Conservation (phyloP, 2,113 vertebrate genomes). For the Notiomystis cincta region DNA sequence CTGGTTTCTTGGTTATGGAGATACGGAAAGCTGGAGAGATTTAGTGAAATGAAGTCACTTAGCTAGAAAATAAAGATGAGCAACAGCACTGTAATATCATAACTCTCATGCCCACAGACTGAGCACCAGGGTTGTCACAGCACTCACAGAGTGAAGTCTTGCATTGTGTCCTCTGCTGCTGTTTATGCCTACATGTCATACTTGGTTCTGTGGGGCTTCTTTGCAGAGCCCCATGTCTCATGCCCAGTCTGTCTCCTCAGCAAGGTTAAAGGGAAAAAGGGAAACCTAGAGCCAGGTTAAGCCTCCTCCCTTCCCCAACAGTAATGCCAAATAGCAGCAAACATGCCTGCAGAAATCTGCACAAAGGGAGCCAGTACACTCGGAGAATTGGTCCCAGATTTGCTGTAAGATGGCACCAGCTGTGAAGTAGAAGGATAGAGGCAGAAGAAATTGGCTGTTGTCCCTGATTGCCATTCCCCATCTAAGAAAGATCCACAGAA, state of each 20-base stretch:
- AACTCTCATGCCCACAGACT: background rate
- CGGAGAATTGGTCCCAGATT: background rate
- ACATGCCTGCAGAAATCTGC: background rate
- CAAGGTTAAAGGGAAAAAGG: background rate
- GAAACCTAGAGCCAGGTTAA: background rate
- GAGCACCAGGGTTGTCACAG: background rate
- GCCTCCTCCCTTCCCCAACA: background rate
- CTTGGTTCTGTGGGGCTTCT: background rate
- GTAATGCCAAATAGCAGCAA: background rate
- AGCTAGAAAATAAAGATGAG: background rate
- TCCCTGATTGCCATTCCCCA: background rate
- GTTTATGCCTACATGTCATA: rapidly evolving
- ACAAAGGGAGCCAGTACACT: background rate
- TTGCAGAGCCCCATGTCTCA: background rate
- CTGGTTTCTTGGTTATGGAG: background rate
- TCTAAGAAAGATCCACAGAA: background rate
- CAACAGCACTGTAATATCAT: background rate
- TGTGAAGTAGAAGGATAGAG: background rate
- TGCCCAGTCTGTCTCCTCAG: background rate
- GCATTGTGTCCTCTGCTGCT: background rate
- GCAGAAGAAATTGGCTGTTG: background rate
- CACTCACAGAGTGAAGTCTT: rapidly evolving
- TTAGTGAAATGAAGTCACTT: constrained; percentile 40
- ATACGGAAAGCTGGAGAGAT: background rate
- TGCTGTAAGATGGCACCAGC: background rate